These are phyloP conservation scores for Sweltsa coloradensis DNA, from an alignment of 1,140 invertebrate genomes.

Conservation along the genomic window DNA sequence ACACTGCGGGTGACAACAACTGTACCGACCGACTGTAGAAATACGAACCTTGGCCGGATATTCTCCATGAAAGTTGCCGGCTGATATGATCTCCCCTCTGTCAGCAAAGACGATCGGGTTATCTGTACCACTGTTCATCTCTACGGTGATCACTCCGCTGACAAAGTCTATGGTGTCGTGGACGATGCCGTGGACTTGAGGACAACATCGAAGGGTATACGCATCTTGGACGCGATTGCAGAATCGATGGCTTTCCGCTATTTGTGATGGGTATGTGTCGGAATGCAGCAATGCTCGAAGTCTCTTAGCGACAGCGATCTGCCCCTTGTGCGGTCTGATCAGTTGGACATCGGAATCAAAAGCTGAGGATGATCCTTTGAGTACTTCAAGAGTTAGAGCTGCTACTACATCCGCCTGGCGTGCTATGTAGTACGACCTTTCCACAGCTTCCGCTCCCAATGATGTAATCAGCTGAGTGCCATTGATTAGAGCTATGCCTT, in stretches of 20 bases:
- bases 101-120: slow-evolving; percentile 67
- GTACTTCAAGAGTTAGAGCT: slow-evolving; percentile 53
- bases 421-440: slow-evolving; percentile 45
- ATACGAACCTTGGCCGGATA: slow-evolving; percentile 65
- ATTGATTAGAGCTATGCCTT: slow-evolving; percentile 62
- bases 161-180: slow-evolving; percentile 62
- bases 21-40: too few species aligned
- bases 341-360: slow-evolving; percentile 58
- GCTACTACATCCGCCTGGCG: slow-evolving; percentile 60
- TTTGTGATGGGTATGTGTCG: slow-evolving; percentile 52
- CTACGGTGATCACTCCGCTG: slow-evolving; percentile 43
- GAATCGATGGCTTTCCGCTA: slow-evolving; percentile 58
- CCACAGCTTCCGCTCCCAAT: slow-evolving; percentile 53
- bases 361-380: slow-evolving; percentile 57
- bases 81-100: slow-evolving; percentile 53
- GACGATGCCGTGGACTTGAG: slow-evolving; percentile 53
- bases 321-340: slow-evolving; percentile 54
- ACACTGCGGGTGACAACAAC: too few species aligned
- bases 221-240: slow-evolving; percentile 63
- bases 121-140: slow-evolving; percentile 63
- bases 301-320: slow-evolving; percentile 46
- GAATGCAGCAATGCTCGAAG: slow-evolving; percentile 54
- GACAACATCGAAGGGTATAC: slow-evolving; percentile 58
- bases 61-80: slow-evolving; percentile 60
- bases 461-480: slow-evolving; percentile 63